Evolutionary conservation across 2,113 vertebrate genomes (phyloP), one percentile per base, ranked within the genome.

Genomic region (Thunnus thynnus): DNA sequence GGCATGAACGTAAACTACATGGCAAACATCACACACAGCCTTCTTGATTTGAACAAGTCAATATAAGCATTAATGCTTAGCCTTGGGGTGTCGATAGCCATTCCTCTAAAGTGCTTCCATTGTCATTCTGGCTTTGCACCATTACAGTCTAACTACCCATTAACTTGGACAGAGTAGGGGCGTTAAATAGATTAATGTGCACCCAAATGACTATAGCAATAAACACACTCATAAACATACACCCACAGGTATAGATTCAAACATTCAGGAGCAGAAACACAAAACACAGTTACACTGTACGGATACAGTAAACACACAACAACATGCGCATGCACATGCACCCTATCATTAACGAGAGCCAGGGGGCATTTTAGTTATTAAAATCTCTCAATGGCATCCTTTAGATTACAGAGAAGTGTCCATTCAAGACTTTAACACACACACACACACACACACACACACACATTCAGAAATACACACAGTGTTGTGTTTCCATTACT

Each of bases 91-190:
- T 90, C 86, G 48, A 91, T 89, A 91, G 89, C 81, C 84, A 81
- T 92, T 89, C 67, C 69, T 85, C 75, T 77, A 87, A 92, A 90
- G 60, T 78, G 83, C 83, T 78, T 85, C 72, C 78, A 84, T 84
- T 81, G 83, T 84, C 89, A 86, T 91, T 89, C 79, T 76, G 81
- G 84, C 75, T 87, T 68, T 87, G 89, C 84, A 73, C 72, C 88
- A 90, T 92, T 91, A 86, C 63, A 73, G 83, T 87, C 90, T 83
- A 93, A 93, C 86, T 83, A 84, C 77, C 90, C 85, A 91, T 91
- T 94, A 87, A 76, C 65, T 85, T 77, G 81, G 85, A 92, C 89
- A 88, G 86, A 88, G 87, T 36, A 73, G 74, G 78, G 72, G 72
- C 27, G 72, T 91, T 91, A 90, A 91, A 86, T 82, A 86, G 86